These are phyloP conservation scores for Hartigia nigra DNA, from an alignment of 2,888 invertebrate genomes.

Conservation along the genomic window DNA sequence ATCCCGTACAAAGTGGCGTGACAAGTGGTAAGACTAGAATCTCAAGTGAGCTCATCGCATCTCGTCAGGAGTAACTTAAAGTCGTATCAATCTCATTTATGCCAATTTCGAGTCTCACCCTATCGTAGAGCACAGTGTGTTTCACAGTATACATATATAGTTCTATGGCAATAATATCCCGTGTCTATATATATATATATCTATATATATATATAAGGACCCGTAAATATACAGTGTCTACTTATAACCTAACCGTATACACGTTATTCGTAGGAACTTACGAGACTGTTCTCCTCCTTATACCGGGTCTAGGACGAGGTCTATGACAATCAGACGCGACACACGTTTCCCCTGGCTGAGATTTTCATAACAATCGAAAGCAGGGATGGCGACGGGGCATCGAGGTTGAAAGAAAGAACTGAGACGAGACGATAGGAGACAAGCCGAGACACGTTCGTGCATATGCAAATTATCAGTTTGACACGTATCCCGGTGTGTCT, in stretches of 20 bases:
- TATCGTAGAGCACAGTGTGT: neutral
- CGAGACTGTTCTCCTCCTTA: no score
- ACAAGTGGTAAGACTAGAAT: constrained; percentile 32
- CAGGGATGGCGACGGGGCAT: constrained; percentile 9
- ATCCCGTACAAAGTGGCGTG: constrained; percentile 3
- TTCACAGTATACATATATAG: no score
- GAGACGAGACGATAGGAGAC: neutral
- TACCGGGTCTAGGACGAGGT: no score
- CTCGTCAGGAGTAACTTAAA: constrained; percentile 57
- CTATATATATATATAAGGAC: no score
- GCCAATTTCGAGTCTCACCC: constrained; percentile 52
- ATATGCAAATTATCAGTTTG: constrained; percentile 30
- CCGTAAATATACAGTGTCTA: no score
- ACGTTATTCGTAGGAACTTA: no score
- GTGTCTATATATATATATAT: no score
- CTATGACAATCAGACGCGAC: neutral
- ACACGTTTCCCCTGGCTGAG: constrained; percentile 3
- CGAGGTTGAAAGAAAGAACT: neutral
- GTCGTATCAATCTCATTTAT: constrained; percentile 66
- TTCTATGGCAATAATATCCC: no score
- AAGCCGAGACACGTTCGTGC: neutral
- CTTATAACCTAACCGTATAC: no score
- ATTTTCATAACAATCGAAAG: constrained; percentile 54
- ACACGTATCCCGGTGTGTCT: constrained; percentile 1
- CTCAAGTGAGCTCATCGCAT: constrained; percentile 23